Conservation (phyloP, 1,140 invertebrate species). For the Hestina assimilis region DNA sequence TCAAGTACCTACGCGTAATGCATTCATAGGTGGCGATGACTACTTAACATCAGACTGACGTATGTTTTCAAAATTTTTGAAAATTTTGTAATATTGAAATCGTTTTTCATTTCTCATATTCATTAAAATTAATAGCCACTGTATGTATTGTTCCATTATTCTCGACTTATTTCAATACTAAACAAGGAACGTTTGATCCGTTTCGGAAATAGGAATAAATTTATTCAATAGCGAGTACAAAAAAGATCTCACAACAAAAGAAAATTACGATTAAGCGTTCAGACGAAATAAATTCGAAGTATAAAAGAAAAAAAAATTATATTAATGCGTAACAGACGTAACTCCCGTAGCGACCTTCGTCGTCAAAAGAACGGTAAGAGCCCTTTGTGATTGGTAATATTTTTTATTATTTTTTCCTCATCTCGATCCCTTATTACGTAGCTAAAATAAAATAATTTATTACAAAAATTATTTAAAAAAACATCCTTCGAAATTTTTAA, state of each 20-base stretch:
- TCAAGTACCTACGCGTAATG: too few relatives aligned
- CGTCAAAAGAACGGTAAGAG: constrained; percentile 50
- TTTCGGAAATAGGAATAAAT: constrained; percentile 17
- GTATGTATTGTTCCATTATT: too few relatives aligned
- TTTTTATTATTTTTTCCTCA: constrained; percentile 63
- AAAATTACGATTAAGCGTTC: constrained; percentile 25
- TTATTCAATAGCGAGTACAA: constrained; percentile 19
- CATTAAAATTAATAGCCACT: too few relatives aligned
- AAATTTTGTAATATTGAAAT: too few relatives aligned
- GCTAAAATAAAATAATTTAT: constrained; percentile 61
- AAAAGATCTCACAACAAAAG: constrained; percentile 23
- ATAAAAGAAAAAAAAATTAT: constrained; percentile 50
- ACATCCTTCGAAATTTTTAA: constrained; percentile 60
- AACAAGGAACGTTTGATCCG: not conserved
- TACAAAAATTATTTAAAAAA: constrained; percentile 64
- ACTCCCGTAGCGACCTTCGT: constrained; percentile 42
- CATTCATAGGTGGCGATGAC: too few relatives aligned
- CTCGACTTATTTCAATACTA: not conserved
- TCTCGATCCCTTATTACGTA: constrained; percentile 43
- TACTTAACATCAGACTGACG: too few relatives aligned
- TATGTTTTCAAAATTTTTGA: too few relatives aligned
- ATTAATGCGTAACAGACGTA: constrained; percentile 53
- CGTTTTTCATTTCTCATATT: too few relatives aligned
- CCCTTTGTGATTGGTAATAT: constrained; percentile 48
- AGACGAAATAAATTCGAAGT: constrained; percentile 38